phyloP scores from a whole-genome alignment of 2,113 vertebrate genomes.

The Saguinus imperator region DNA sequence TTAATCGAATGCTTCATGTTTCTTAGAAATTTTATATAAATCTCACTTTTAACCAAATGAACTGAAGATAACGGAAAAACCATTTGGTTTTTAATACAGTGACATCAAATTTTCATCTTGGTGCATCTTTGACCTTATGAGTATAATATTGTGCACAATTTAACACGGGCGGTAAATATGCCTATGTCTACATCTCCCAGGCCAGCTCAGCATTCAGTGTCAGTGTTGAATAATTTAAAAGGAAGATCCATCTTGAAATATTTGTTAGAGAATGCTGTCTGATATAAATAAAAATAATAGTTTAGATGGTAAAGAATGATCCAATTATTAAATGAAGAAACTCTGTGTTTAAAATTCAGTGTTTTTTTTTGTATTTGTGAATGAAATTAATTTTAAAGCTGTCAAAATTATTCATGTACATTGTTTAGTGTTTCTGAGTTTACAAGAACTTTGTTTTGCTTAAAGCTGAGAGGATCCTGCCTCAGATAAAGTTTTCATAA shows the following conservation, averaged over 20 bases:
- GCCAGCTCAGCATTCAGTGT: conserved; percentile 26
- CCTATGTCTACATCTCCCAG: conserved; percentile 48
- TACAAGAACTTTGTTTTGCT: neutral
- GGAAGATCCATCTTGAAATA: neutral
- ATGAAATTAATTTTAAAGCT: neutral
- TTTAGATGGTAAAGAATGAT: neutral
- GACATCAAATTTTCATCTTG: conserved; percentile 49
- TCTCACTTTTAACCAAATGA: conserved; percentile 70
- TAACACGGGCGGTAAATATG: conserved; percentile 58
- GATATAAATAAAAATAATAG: conserved; percentile 39
- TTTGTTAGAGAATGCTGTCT: neutral
- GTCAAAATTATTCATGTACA: neutral
- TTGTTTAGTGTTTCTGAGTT: neutral
- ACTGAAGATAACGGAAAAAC: conserved; percentile 73
- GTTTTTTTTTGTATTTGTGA: neutral
- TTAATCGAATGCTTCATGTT: conserved; percentile 77
- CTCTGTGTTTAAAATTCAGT: neutral
- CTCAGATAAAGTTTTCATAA: neutral
- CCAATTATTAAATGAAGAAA: neutral
- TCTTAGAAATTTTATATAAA: conserved; percentile 76
- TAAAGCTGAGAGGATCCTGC: neutral
- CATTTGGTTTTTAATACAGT: conserved; percentile 70
- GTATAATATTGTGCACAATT: conserved; percentile 43
- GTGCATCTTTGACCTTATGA: neutral
- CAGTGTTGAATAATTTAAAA: conserved; percentile 59